Percentiles rank a stretch among this genome's conserved stretches.
phyloP scores from a whole-genome alignment of 2,888 invertebrate species.

The Cosmopolites sordidus region DNA sequence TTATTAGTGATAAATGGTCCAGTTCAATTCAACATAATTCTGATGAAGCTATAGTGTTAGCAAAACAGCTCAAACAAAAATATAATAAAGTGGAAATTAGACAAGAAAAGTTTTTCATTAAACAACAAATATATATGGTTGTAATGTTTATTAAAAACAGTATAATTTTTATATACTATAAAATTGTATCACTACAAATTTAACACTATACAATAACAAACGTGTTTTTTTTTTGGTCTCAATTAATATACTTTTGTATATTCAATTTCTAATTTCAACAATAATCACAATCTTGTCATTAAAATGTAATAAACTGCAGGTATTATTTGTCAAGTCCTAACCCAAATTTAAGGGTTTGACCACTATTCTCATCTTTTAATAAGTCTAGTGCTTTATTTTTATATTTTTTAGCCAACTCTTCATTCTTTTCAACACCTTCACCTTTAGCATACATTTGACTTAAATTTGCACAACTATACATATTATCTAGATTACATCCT shows the following conservation, averaged over 20 bases:
- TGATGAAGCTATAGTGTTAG: too few species aligned
- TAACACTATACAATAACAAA: background rate
- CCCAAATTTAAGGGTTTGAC: conserved; percentile 47
- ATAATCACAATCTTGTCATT: background rate
- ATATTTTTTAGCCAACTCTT: conserved; percentile 66
- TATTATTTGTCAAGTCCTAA: conserved; percentile 14
- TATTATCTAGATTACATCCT: conserved; percentile 80
- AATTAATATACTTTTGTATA: background rate
- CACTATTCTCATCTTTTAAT: conserved; percentile 59
- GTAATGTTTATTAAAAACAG: background rate
- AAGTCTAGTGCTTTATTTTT: conserved; percentile 67
- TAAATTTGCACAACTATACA: conserved; percentile 86
- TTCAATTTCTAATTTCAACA: background rate
- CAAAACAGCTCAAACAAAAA: too few species aligned
- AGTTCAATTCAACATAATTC: too few species aligned
- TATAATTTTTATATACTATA: background rate
- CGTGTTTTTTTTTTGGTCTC: background rate
- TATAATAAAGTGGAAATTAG: too few species aligned
- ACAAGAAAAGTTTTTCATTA: too few species aligned
- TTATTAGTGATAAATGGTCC: too few species aligned
- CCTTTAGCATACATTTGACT: conserved; percentile 83
- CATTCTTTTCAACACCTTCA: conserved; percentile 74
- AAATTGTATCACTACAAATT: background rate
- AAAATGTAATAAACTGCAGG: background rate
- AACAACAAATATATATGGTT: too few species aligned